Evolutionary conservation across 2,797 vertebrate species (phyloP).

Genomic region (Nasua narica): DNA sequence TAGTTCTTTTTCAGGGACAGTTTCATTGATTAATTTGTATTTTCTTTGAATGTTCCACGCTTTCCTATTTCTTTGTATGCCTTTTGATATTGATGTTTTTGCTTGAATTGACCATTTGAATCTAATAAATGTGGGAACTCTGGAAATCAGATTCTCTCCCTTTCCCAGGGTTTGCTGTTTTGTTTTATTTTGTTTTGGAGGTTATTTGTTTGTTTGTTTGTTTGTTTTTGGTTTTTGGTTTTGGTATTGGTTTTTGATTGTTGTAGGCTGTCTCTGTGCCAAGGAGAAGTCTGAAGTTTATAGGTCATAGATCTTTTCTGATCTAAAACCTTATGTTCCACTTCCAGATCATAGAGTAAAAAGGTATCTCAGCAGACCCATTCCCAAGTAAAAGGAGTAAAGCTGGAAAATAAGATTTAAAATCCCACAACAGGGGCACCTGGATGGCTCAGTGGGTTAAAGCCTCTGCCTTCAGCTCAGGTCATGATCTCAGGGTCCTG

Average conservation of each 20-base stretch:
- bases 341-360: neutral
- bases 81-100: neutral
- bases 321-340: neutral
- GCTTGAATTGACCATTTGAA: neutral
- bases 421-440: neutral
- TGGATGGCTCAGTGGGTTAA: too few relatives aligned
- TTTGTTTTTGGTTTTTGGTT: neutral
- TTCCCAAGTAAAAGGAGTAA: neutral
- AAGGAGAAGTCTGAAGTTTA: neutral
- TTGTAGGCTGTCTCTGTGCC: neutral
- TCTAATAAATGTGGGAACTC: neutral
- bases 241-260: neutral
- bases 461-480: too few relatives aligned
- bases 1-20: neutral
- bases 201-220: neutral
- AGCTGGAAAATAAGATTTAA: neutral
- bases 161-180: neutral
- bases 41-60: neutral
- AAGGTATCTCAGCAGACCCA: neutral
- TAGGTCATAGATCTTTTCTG: neutral
- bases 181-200: neutral
- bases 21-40: neutral
- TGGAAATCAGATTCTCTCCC: neutral
- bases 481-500: too few relatives aligned
- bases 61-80: neutral